These are phyloP conservation scores for Zygogramma bicolorata DNA, from an alignment of 2,888 invertebrate species.

Conservation along the genomic window DNA sequence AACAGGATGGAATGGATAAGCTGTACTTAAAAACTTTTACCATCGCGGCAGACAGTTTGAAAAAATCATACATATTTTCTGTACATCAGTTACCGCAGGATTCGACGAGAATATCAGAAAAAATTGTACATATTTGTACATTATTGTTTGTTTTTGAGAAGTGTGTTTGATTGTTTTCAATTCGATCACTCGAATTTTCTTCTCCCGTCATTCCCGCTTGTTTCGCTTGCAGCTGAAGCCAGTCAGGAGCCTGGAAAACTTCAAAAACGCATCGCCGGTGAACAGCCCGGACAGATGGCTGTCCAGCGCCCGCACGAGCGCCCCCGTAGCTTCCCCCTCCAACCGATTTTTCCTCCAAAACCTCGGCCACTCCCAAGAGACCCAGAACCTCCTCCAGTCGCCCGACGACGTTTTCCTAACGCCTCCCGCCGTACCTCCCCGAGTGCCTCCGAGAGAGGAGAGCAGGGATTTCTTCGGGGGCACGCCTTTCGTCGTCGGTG, in stretches of 20 bases:
- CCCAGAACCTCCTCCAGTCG: conserved; percentile 63
- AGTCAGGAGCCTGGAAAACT: conserved; percentile 73
- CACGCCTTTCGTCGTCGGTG: conserved; percentile 66
- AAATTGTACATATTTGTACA: too few species aligned
- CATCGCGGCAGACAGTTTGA: too few species aligned
- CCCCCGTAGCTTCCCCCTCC: conserved; percentile 59
- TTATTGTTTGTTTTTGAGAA: too few species aligned
- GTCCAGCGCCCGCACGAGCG: conserved; percentile 51
- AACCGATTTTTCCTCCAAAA: conserved; percentile 50
- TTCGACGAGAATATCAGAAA: too few species aligned
- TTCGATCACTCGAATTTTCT: too few species aligned
- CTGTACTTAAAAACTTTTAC: too few species aligned
- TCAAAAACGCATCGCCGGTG: conserved; percentile 62
- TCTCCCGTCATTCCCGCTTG: conserved; percentile 21
- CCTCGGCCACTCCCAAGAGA: conserved; percentile 55
- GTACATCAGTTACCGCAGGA: too few species aligned
- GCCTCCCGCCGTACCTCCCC: conserved; percentile 56
- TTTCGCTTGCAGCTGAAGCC: conserved; percentile 71
- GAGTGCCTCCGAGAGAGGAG: conserved; percentile 65
- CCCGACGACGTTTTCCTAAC: conserved; percentile 64
- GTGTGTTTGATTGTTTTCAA: too few species aligned
- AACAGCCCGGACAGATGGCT: conserved; percentile 61
- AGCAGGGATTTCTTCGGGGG: conserved; percentile 62
- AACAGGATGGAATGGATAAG: too few species aligned
- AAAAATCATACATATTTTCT: too few species aligned